Conservation (phyloP, 2,113 vertebrate genomes). For the Sakesphorus luctuosus region DNA sequence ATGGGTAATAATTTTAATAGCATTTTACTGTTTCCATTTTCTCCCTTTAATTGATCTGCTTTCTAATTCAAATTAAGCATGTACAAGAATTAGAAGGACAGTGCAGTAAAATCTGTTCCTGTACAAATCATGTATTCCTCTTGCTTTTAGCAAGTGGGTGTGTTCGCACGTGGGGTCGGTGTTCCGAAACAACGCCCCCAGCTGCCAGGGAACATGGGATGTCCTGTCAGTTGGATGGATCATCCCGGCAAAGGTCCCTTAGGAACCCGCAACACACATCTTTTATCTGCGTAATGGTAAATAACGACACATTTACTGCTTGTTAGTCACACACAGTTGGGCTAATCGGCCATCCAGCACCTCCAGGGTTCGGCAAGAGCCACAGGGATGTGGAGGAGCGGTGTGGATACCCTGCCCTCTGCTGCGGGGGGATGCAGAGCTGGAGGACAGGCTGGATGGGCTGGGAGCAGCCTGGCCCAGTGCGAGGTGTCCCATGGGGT, state of each 20-base stretch:
- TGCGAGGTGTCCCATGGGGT: neutral
- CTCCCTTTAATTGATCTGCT: neutral
- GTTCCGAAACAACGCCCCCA: neutral
- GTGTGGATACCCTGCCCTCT: neutral
- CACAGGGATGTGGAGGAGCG: neutral
- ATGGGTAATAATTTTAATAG: neutral
- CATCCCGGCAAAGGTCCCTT: rapidly evolving
- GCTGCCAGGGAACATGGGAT: neutral
- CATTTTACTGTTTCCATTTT: neutral
- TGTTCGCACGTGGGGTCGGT: neutral
- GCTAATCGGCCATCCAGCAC: neutral
- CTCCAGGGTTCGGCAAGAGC: neutral
- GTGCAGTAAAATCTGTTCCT: neutral
- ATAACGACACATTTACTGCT: neutral
- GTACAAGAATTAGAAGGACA: neutral
- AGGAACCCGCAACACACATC: neutral
- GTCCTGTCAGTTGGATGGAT: neutral
- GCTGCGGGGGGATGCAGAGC: neutral
- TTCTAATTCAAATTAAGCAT: neutral
- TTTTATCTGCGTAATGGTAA: neutral
- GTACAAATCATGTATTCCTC: neutral
- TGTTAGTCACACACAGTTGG: neutral
- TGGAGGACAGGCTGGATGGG: neutral
- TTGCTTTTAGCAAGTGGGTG: neutral
- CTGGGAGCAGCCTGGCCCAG: neutral